These are phyloP conservation scores for Spodoptera picta DNA, from an alignment of 2,888 invertebrate genomes.

Conservation along the genomic window DNA sequence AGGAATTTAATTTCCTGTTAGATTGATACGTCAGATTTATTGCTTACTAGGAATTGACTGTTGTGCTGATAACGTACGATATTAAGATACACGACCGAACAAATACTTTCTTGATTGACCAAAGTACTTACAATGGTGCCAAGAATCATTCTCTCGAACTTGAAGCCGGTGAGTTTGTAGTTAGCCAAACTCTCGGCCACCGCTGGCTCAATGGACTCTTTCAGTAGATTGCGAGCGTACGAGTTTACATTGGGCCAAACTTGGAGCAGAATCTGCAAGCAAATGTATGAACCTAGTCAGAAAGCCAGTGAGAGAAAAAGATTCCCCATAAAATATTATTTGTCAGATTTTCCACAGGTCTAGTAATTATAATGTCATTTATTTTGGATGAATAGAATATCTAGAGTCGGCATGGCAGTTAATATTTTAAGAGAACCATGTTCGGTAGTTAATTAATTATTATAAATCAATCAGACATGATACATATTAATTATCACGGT, in stretches of 20 bases:
- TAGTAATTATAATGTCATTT: no score
- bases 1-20: background rate
- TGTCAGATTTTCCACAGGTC: no score
- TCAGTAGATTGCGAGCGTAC: slow-evolving; percentile 94
- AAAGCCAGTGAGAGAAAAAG: no score
- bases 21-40: background rate
- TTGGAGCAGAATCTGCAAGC: slow-evolving; percentile 93
- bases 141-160: slow-evolving; percentile 97
- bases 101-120: background rate
- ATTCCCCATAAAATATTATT: no score
- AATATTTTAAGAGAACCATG: no score
- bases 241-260: slow-evolving; percentile 99
- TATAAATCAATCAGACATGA: no score
- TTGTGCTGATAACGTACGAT: background rate
- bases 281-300: no score
- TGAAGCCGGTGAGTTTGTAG: slow-evolving; percentile 96
- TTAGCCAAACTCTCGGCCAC: slow-evolving; percentile 94
- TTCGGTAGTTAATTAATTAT: no score
- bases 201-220: slow-evolving; percentile 95
- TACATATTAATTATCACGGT: no score
- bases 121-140: slow-evolving; percentile 95
- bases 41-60: background rate
- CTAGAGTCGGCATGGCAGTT: no score
- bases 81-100: slow-evolving; percentile 1
- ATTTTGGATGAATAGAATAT: no score